Evolutionary conservation across 2,113 vertebrate species (phyloP).

Genomic region (Hypomesus transpacificus): DNA sequence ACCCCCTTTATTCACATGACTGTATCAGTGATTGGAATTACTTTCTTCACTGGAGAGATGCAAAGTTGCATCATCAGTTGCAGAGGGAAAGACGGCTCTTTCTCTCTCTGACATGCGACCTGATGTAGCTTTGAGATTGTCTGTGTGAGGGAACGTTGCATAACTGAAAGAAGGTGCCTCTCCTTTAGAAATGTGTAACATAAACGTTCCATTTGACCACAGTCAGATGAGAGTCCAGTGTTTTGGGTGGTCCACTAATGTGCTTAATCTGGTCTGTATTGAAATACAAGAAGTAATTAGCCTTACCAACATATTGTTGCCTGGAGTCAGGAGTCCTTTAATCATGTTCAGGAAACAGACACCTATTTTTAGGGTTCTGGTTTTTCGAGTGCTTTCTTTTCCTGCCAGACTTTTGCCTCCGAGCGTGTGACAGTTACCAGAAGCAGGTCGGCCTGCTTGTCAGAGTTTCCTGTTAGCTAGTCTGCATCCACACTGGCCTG

Average conservation of each 20-base stretch:
- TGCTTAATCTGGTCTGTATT: neutral
- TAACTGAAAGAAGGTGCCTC: neutral
- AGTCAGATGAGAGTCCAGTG: neutral
- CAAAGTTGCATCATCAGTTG: neutral
- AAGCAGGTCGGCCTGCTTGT: neutral
- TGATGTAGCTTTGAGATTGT: neutral
- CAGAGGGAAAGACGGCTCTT: neutral
- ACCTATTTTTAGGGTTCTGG: conserved; percentile 29
- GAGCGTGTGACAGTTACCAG: neutral
- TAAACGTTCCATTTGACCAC: neutral
- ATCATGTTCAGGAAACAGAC: conserved; percentile 18
- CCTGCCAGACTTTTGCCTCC: neutral
- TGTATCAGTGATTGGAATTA: neutral
- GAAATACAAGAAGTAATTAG: neutral
- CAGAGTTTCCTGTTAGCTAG: no score
- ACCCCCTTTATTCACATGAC: no score
- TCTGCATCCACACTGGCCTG: no score
- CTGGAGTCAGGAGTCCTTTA: conserved; percentile 20
- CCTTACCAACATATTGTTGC: conserved; percentile 8
- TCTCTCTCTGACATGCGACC: neutral
- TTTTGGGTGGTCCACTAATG: neutral
- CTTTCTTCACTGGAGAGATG: neutral
- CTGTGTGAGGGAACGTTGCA: neutral
- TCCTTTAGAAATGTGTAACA: neutral
- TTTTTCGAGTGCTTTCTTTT: conserved; percentile 16